phyloP scores from a whole-genome alignment of 2,113 vertebrate species.

The Rhipidura dahli region DNA sequence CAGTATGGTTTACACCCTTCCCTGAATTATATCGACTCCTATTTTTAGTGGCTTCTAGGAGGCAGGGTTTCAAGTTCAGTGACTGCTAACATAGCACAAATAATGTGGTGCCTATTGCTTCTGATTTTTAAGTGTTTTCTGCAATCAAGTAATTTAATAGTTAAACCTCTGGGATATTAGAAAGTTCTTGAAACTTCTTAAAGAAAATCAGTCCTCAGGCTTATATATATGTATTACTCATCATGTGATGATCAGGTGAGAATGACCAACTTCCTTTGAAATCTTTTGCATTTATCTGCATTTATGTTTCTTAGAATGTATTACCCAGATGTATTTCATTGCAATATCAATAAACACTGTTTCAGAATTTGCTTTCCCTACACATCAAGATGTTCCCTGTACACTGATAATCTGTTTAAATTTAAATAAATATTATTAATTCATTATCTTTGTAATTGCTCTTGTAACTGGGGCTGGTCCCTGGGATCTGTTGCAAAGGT shows the following conservation, averaged over 20 bases:
- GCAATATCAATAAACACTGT: neutral
- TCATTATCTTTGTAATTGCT: neutral
- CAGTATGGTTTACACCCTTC: neutral
- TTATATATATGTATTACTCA: neutral
- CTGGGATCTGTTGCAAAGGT: neutral
- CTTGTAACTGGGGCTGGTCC: neutral
- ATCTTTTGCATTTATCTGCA: neutral
- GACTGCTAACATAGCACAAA: neutral
- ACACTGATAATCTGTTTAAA: neutral
- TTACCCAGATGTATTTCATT: neutral
- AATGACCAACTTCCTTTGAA: slow-evolving; percentile 24
- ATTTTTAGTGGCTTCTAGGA: neutral
- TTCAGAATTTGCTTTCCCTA: neutral
- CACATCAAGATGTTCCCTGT: neutral
- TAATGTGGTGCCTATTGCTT: neutral
- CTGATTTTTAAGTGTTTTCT: neutral
- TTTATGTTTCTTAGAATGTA: neutral
- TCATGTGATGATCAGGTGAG: slow-evolving; percentile 34
- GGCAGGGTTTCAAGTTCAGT: neutral
- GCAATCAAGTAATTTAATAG: neutral
- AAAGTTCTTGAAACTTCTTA: neutral
- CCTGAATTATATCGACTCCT: neutral
- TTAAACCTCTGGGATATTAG: neutral
- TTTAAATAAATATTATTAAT: neutral
- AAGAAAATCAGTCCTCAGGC: neutral